Base-by-base conservation (phyloP, 2,888 invertebrate genomes). In the Teleiodes luculella region DNA sequence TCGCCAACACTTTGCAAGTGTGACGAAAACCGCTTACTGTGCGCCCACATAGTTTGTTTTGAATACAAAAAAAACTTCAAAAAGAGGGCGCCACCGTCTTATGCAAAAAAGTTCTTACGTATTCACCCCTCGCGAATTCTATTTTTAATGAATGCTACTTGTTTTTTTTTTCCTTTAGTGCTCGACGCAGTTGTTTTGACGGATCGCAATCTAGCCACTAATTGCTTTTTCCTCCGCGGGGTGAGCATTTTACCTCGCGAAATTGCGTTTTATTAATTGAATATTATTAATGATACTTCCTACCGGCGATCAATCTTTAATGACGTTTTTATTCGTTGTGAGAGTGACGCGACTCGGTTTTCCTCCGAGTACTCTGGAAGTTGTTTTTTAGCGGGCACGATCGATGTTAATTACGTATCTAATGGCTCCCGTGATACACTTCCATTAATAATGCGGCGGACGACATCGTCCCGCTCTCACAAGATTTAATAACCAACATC, bases 261-360 rank as follows among this genome's bases (percentile, higher is more conserved):
- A 87, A 88, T 89, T 87, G 86, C 85, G 78, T 87, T 88, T 86
- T 87, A 89, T 89, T 89, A 89, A 89, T 89, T 89, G 87, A 89
- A 89, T 89, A 88, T 86, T 88, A 88, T 88, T 88, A 89, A 89
- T 88, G 89, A 88, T 84, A 84, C 87, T 83, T 84, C 78, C 80
- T 81, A 74, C 72, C 71, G 77, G 83, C 82, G 72, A 89, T 89
- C 87, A 86, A 88, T 88, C 88, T 86, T 82, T 85, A 86, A 87
- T 85, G 85, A 82, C 85, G 85, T 86, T 88, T 88, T 87, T 87
- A 86, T 87, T 86, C 80, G 82, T 78, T 74, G 76, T 67, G 72
- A 75, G 79, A 84, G 80, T 80, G 80, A 79, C 80, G 80, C 72
- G 72, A 72, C 76, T 74, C 72, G 72, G 68, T 76, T 76, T 76